Evolutionary conservation across 35 echinoderm and acorn worm species (phyloP).

Genomic region (Apostichopus parvimensis): DNA sequence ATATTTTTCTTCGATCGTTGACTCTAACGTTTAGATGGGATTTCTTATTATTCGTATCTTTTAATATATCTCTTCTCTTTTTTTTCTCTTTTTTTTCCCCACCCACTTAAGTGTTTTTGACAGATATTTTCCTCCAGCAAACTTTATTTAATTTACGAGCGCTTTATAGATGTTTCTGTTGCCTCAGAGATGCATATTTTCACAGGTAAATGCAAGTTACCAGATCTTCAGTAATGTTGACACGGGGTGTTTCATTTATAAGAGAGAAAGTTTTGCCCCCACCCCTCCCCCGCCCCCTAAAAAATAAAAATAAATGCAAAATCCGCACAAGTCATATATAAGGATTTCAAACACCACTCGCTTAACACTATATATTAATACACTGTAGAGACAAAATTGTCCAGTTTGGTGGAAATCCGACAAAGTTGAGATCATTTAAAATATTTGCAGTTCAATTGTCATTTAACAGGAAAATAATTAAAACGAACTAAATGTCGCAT

Average conservation of each 20-base stretch:
- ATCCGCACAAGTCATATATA: too few species aligned
- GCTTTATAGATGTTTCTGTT: neutral
- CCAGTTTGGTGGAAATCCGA: too few species aligned
- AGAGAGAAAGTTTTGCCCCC: too few species aligned
- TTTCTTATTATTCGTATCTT: neutral
- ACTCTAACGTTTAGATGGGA: neutral
- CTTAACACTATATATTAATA: too few species aligned
- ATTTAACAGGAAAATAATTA: too few species aligned
- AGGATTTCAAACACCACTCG: too few species aligned
- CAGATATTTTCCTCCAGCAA: constrained; percentile 2
- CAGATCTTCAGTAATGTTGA: neutral
- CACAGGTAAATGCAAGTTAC: neutral
- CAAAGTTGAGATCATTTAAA: too few species aligned
- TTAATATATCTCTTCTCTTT: neutral
- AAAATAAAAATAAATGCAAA: too few species aligned
- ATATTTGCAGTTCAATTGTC: too few species aligned
- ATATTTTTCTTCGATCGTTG: constrained; percentile 9
- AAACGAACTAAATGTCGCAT: too few species aligned
- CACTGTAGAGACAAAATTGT: too few species aligned
- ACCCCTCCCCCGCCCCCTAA: too few species aligned
- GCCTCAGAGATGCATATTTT: constrained; percentile 17
- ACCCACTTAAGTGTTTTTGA: neutral
- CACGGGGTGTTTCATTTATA: neutral
- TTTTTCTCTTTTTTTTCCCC: neutral
- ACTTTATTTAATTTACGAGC: constrained; percentile 7